Evolutionary conservation across 2,888 invertebrate species (phyloP), one percentile per base, ranked within the genome.

Genomic region (Siphonodentalium dalli): DNA sequence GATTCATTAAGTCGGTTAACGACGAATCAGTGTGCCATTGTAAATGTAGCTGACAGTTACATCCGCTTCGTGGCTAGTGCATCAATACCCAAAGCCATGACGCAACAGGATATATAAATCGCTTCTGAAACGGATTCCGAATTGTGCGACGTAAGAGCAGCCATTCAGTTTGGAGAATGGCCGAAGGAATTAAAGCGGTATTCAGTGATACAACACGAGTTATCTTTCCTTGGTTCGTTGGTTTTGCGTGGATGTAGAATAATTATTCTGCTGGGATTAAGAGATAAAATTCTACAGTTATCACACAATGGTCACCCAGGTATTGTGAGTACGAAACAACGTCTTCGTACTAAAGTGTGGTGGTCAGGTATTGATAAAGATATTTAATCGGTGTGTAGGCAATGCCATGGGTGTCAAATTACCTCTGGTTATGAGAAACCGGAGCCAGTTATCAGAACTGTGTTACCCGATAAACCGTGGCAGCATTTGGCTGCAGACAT

Each of bases 241-340:
- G 29, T 58, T 3, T 27, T 59, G n/a, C 24, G 37, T 21, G 47
- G 35, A 11, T 37, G n/a, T n/a, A 43, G 43, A 41, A 13, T 58
- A 7, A 31, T 55, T 11, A 47, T 56, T n/a, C 55, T 51, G 3
- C 20, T n/a, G 18, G 11, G 21, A 27, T 27, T 51, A 8, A 26
- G 45, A 24, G 6, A 21, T 24, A 35, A 35, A 15, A 37, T 47
- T 11, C n/a, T 59, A 29, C 21, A 39, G 18, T 21, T 59, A 8
- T 46, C 47, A 27, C 51, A 58, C 46, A 46, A 50, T 20, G 31
- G 27, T n/a, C 58, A 58, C 26, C 54, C 45, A 35, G 58, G 58
- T 1, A 28, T 56, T 7, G 53, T 56, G 2, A 52, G 42, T 37
- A 58, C 57, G 37, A 58, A 60, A 28, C 55, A 44, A 33, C 15